Percentiles rank a stretch among this genome's conserved stretches.
These are phyloP conservation scores for Sclerurus mexicanus DNA, from an alignment of 2,113 vertebrate species.

Conservation along the genomic window DNA sequence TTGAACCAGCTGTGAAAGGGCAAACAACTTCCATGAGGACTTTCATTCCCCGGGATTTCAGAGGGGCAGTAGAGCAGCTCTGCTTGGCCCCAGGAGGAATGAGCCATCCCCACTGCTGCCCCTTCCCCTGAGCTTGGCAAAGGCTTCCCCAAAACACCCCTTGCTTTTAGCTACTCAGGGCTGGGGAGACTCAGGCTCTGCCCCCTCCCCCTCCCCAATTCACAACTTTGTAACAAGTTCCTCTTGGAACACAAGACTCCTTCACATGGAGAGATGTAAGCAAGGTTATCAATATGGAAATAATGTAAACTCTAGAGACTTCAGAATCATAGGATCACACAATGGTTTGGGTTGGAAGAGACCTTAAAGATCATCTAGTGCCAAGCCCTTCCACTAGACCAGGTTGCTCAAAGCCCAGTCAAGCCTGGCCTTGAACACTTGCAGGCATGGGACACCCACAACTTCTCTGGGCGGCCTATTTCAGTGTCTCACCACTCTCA, in stretches of 20 bases:
- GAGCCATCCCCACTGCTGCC: fast-evolving
- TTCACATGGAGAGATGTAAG: not conserved
- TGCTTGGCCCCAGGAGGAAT: fast-evolving
- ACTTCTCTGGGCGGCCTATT: not conserved
- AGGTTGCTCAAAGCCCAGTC: not conserved
- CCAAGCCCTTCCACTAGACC: not conserved
- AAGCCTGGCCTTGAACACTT: not conserved
- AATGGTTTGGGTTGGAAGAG: not conserved
- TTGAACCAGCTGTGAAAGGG: not conserved
- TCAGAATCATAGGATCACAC: not conserved
- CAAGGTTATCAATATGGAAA: not conserved
- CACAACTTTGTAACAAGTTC: not conserved
- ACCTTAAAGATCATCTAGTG: too few relatives aligned
- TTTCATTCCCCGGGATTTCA: not conserved
- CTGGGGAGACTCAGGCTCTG: not conserved
- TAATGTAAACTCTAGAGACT: not conserved
- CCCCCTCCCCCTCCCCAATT: not conserved
- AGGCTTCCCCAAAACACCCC: not conserved
- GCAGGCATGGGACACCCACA: not conserved
- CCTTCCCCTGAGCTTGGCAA: not conserved
- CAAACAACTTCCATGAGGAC: not conserved
- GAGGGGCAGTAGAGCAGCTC: not conserved
- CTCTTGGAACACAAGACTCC: not conserved
- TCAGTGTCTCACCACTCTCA: not conserved
- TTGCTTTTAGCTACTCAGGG: not conserved